Percentiles rank a stretch among this genome's conserved stretches.
Conservation (phyloP, 2,113 vertebrate genomes). For the Sarotherodon lohbergeri region DNA sequence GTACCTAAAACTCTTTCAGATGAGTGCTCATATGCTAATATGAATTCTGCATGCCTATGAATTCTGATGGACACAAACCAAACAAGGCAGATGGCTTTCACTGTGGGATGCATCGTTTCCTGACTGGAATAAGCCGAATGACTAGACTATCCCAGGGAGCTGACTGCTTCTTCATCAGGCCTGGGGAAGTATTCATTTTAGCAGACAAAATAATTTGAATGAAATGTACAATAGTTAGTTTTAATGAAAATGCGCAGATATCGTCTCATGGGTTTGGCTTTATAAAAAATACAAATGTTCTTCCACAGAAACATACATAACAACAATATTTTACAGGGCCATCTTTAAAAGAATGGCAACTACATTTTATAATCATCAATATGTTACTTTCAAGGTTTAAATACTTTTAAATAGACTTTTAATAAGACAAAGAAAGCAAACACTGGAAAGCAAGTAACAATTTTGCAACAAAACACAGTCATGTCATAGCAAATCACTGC, state of each 20-base stretch:
- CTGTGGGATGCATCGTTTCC: not conserved
- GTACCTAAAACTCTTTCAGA: not conserved
- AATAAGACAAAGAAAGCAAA: constrained; percentile 55
- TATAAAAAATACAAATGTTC: constrained; percentile 87
- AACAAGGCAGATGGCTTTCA: not conserved
- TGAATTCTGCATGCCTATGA: not conserved
- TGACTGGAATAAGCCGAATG: not conserved
- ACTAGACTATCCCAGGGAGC: not conserved
- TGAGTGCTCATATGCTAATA: not conserved
- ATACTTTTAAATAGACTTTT: constrained; percentile 55
- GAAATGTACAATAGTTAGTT: constrained; percentile 40
- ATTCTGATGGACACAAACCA: not conserved
- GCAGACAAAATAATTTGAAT: constrained; percentile 15
- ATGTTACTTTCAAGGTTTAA: constrained; percentile 32
- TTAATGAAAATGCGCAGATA: constrained; percentile 48
- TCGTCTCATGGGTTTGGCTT: constrained; percentile 61
- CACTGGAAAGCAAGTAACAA: constrained; percentile 29
- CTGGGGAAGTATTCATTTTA: not conserved
- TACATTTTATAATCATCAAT: constrained; percentile 43
- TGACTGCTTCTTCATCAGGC: not conserved
- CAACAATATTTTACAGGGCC: constrained; percentile 59
- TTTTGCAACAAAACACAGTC: constrained; percentile 44
- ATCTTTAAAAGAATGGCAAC: constrained; percentile 66
- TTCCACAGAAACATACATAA: constrained; percentile 82
- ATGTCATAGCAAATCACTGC: constrained; percentile 28